A percentile compares a stretch with the other conserved stretches of the same genome.
Conservation (phyloP, 35 echinoderm and acorn worm species). For the Strongylocentrotus purpuratus region DNA sequence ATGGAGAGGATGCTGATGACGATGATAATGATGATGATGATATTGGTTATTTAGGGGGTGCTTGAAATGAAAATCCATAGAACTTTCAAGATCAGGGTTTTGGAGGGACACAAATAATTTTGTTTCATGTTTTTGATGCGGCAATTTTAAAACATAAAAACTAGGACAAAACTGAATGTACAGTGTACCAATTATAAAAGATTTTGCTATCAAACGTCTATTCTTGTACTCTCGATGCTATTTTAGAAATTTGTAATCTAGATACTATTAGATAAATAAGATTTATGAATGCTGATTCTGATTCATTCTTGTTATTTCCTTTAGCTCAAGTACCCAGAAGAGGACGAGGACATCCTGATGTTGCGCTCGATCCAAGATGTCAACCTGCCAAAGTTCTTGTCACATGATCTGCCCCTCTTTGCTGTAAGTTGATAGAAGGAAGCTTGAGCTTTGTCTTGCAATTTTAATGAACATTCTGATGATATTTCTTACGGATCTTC, state of each 20-base stretch:
- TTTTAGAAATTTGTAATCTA: not conserved
- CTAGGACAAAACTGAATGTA: too few relatives aligned
- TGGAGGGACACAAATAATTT: too few relatives aligned
- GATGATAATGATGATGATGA: too few relatives aligned
- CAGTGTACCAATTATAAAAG: too few relatives aligned
- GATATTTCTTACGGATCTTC: not conserved
- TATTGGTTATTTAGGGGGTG: too few relatives aligned
- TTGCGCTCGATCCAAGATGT: conserved; percentile 98
- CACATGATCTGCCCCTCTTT: conserved; percentile 98
- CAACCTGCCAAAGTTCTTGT: conserved; percentile 98
- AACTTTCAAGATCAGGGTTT: too few relatives aligned
- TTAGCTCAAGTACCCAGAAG: conserved; percentile 95
- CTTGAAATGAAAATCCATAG: too few relatives aligned
- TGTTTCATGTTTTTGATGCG: too few relatives aligned
- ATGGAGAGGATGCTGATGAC: too few relatives aligned
- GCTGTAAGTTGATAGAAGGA: conserved; percentile 62
- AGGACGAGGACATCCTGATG: conserved; percentile 99
- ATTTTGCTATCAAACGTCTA: not conserved
- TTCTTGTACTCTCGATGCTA: not conserved
- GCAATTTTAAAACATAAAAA: too few relatives aligned
- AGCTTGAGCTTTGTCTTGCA: too few relatives aligned
- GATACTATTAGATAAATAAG: not conserved
- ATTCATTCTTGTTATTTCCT: not conserved
- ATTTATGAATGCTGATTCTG: not conserved
- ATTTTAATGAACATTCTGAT: not conserved